Conservation (phyloP, 2,888 invertebrate genomes). For the Agrotis clavis region DNA sequence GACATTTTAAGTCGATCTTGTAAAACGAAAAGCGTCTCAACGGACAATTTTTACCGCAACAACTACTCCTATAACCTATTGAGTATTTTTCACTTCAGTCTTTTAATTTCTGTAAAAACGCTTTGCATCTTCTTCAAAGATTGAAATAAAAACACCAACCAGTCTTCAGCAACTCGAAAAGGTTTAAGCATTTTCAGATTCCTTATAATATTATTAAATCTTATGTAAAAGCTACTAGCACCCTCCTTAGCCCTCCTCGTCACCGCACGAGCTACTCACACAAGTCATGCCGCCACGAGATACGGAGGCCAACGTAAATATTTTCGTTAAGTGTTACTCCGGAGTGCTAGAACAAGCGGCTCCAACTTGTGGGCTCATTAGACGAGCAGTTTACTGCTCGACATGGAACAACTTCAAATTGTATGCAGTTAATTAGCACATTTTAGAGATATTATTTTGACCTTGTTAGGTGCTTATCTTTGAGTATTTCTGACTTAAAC, state of each 20-base stretch:
- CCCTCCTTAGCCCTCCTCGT: not conserved
- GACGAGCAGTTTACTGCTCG: conserved; percentile 43
- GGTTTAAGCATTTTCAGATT: not conserved
- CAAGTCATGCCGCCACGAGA: not conserved
- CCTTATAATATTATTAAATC: not conserved
- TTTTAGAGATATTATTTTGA: conserved; percentile 20
- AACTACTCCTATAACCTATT: no score
- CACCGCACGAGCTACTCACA: not conserved
- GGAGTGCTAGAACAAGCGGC: conserved; percentile 9
- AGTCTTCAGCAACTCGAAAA: no score
- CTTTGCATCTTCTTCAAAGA: no score
- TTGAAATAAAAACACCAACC: no score
- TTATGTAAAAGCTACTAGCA: not conserved
- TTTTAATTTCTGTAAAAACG: no score
- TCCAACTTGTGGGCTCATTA: conserved; percentile 46
- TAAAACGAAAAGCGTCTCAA: no score
- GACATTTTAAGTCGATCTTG: no score
- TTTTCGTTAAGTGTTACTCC: conserved; percentile 22
- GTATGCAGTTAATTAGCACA: conserved; percentile 34
- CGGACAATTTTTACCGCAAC: no score
- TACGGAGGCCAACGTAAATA: conserved; percentile 26
- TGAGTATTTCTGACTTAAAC: not conserved
- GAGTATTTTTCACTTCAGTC: no score
- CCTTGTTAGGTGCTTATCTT: conserved; percentile 8
- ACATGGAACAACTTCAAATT: conserved; percentile 23